Evolutionary conservation across 1,140 invertebrate species (phyloP).

Genomic region (Acromyrmex charruanus): DNA sequence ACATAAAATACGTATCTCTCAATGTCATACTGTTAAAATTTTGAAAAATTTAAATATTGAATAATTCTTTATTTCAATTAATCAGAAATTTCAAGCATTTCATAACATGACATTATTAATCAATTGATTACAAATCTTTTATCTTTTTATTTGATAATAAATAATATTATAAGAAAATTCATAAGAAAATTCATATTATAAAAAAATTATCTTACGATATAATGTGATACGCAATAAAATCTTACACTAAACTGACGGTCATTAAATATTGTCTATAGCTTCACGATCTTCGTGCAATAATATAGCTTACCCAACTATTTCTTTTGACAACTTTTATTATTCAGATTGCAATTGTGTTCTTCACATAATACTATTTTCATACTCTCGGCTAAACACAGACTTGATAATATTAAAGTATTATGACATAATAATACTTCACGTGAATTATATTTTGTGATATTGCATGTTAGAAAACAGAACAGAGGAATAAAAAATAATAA

Average conservation of each 20-base stretch:
- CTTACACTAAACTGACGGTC: background rate
- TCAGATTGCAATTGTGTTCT: background rate
- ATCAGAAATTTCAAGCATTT: background rate
- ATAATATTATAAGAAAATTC: background rate
- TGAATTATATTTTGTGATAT: background rate
- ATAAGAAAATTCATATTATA: background rate
- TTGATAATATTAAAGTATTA: conserved; percentile 19
- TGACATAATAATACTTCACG: conserved; percentile 12
- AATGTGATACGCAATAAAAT: conserved; percentile 5
- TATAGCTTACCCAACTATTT: background rate
- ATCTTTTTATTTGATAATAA: background rate
- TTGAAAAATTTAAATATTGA: too few species aligned
- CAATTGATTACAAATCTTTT: background rate
- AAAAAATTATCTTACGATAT: background rate
- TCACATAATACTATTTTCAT: conserved; percentile 10
- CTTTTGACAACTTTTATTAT: conserved; percentile 26
- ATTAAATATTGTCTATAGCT: conserved; percentile 8
- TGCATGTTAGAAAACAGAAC: background rate
- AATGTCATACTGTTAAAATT: background rate
- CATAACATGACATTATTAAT: background rate
- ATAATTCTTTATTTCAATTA: background rate
- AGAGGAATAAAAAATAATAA: conserved; percentile 17
- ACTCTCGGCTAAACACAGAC: background rate
- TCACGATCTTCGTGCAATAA: background rate
- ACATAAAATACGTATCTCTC: background rate